phyloP scores from a whole-genome alignment of 2,797 vertebrate species.

The Cynopterus sphinx region DNA sequence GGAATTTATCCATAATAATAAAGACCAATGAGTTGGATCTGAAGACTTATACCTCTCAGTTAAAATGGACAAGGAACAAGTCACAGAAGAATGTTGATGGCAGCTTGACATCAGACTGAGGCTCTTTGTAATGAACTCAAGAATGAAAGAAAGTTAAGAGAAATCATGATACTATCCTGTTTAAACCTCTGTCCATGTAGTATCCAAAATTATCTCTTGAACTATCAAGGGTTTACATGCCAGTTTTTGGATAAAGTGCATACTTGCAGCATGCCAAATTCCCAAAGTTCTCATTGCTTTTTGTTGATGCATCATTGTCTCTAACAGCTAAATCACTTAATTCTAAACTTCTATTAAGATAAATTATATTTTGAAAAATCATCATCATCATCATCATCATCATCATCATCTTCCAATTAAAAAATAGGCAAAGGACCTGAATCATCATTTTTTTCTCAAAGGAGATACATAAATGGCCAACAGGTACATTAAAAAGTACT shows the following conservation, averaged over 20 bases:
- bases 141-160: neutral
- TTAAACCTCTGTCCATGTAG: neutral
- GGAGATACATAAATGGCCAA: neutral
- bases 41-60: neutral
- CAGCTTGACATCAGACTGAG: neutral
- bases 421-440: neutral
- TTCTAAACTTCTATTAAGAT: neutral
- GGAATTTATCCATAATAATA: neutral
- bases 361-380: neutral
- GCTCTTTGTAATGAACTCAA: neutral
- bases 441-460: neutral
- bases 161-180: neutral
- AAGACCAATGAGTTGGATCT: neutral
- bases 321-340: neutral
- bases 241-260: neutral
- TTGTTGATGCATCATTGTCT: neutral
- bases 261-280: neutral
- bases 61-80: neutral
- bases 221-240: neutral
- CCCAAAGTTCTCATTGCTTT: neutral
- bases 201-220: neutral
- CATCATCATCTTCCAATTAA: neutral
- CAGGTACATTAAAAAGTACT: neutral
- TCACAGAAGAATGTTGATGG: neutral
- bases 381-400: too few relatives aligned